Conservation (phyloP, 2,797 vertebrate genomes). For the Onychomys torridus region DNA sequence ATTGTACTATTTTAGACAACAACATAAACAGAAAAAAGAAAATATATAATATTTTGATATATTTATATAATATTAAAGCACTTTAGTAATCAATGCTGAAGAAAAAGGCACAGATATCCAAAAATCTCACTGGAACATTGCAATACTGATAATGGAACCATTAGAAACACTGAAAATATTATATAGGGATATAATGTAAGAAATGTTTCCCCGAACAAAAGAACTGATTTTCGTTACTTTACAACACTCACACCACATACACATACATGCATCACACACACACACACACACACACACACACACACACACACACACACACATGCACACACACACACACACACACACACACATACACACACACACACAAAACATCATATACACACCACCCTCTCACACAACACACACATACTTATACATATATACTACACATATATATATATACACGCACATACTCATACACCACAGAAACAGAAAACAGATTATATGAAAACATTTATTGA, state of each 20-base stretch:
- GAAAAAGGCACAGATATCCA: background rate
- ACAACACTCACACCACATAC: background rate
- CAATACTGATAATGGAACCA: background rate
- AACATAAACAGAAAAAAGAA: background rate
- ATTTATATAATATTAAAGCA: background rate
- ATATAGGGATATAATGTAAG: background rate
- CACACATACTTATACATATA: background rate
- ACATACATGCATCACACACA: background rate
- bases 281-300: background rate
- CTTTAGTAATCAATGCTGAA: background rate
- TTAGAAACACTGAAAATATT: background rate
- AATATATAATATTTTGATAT: background rate
- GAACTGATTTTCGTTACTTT: background rate
- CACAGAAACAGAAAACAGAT: background rate
- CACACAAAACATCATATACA: background rate
- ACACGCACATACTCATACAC: background rate
- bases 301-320: background rate
- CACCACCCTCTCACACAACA: background rate
- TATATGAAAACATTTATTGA: background rate
- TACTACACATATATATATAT: background rate
- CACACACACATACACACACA: background rate
- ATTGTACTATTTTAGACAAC: background rate
- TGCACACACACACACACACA: background rate
- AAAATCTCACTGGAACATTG: background rate
- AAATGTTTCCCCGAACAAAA: background rate